Conservation (phyloP, 2,797 vertebrate genomes). For the Streptopelia turtur region DNA sequence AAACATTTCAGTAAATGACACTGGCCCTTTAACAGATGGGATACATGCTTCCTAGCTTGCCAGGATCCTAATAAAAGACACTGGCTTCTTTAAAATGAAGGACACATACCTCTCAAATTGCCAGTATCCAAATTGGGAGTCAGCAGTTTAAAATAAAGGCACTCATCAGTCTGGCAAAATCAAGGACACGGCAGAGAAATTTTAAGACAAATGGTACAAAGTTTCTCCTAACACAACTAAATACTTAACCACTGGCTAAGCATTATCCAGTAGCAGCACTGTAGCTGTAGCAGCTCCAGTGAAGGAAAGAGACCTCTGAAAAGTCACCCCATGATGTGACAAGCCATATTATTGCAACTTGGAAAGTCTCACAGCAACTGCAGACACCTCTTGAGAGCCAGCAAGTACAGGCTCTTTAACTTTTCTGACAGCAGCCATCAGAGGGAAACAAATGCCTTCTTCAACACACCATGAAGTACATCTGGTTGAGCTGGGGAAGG, state of each 20-base stretch:
- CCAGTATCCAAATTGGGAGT: slow-evolving; percentile 72
- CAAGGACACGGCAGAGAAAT: slow-evolving; percentile 61
- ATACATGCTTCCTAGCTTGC: slow-evolving; percentile 73
- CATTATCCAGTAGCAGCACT: slow-evolving; percentile 15
- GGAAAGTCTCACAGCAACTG: not conserved
- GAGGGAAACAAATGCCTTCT: not conserved
- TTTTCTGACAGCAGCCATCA: not conserved
- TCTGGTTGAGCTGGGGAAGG: not conserved
- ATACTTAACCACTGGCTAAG: slow-evolving; percentile 17
- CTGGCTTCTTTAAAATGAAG: slow-evolving; percentile 77
- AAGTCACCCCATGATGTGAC: not conserved
- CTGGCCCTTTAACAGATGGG: slow-evolving; percentile 79
- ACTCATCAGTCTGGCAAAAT: slow-evolving; percentile 70
- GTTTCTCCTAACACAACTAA: slow-evolving; percentile 49
- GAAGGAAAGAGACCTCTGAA: not conserved
- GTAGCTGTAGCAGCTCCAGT: not conserved
- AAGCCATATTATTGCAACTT: not conserved
- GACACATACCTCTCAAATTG: slow-evolving; percentile 77
- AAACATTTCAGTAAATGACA: slow-evolving; percentile 76
- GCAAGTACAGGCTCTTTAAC: not conserved
- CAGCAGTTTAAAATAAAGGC: slow-evolving; percentile 76
- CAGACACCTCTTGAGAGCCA: not conserved
- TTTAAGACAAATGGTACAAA: slow-evolving; percentile 54
- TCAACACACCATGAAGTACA: not conserved
- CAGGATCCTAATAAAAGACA: slow-evolving; percentile 81